Conservation (phyloP, 2,888 invertebrate genomes). For the Lycocerus yunnanus region DNA sequence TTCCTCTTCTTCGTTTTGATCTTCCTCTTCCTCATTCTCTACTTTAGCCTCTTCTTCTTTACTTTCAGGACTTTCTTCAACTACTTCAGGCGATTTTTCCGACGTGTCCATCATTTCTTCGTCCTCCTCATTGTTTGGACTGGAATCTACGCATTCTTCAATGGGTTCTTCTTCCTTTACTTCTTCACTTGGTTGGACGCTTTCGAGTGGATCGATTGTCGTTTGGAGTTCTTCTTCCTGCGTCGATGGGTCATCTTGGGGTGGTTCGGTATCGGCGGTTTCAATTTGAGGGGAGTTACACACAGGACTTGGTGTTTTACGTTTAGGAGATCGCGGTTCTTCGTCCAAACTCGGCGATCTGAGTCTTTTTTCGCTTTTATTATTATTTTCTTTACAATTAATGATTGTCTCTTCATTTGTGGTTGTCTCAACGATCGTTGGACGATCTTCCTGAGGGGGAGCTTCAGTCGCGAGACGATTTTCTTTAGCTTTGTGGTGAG, state of each 20-base stretch:
- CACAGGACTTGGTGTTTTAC: slow-evolving; percentile 46
- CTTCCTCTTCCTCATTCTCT: neutral
- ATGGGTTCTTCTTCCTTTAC: neutral
- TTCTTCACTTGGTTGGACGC: neutral
- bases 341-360: slow-evolving; percentile 45
- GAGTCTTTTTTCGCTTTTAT: slow-evolving; percentile 45
- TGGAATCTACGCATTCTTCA: neutral
- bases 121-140: neutral
- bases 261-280: neutral
- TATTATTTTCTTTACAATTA: slow-evolving; percentile 45
- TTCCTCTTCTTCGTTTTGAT: slow-evolving; percentile 35
- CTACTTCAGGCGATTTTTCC: neutral
- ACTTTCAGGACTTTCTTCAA: neutral
- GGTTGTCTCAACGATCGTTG: slow-evolving; percentile 39
- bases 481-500: slow-evolving; percentile 32
- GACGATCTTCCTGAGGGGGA: neutral
- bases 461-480: slow-evolving; percentile 5
- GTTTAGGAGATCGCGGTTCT: slow-evolving; percentile 44
- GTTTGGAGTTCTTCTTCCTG: neutral
- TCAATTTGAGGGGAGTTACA: neutral
- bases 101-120: neutral
- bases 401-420: slow-evolving; percentile 54
- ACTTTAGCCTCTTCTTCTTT: neutral
- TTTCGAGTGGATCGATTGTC: neutral
- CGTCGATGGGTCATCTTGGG: slow-evolving; percentile 1